phyloP scores from a whole-genome alignment of 2,888 invertebrate species.

The Scelioninae gen. 1 region DNA sequence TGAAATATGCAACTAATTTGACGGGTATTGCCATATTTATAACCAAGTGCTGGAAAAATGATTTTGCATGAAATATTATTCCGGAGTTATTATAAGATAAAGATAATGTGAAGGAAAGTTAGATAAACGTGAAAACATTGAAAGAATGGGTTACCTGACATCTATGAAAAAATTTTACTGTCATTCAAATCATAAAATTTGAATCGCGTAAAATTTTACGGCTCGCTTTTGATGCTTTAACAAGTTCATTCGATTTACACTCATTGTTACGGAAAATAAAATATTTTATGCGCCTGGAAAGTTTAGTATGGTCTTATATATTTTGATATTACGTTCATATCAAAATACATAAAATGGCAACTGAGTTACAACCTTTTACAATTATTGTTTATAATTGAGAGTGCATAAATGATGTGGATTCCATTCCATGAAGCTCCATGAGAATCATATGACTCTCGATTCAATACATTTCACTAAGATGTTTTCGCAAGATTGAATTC shows the following conservation, averaged over 20 bases:
- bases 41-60: background rate
- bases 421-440: too few species aligned
- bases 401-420: too few species aligned
- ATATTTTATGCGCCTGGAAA: slow-evolving; percentile 13
- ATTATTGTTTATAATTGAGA: too few species aligned
- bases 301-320: too few species aligned
- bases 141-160: too few species aligned
- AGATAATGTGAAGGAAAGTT: too few species aligned
- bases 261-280: slow-evolving; percentile 19
- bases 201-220: slow-evolving; percentile 23
- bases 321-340: too few species aligned
- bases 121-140: too few species aligned
- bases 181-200: slow-evolving; percentile 18
- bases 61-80: background rate
- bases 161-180: background rate
- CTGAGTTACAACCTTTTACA: too few species aligned
- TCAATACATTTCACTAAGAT: background rate
- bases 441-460: too few species aligned
- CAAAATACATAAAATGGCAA: too few species aligned
- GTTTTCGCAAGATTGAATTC: slow-evolving; percentile 28
- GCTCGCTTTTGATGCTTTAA: too few species aligned
- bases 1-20: slow-evolving; percentile 35
- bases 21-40: slow-evolving; percentile 1
- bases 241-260: slow-evolving; percentile 15
- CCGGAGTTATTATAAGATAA: background rate